These are phyloP conservation scores for Limnothrissa miodon DNA, from an alignment of 2,113 vertebrate species.

Conservation along the genomic window DNA sequence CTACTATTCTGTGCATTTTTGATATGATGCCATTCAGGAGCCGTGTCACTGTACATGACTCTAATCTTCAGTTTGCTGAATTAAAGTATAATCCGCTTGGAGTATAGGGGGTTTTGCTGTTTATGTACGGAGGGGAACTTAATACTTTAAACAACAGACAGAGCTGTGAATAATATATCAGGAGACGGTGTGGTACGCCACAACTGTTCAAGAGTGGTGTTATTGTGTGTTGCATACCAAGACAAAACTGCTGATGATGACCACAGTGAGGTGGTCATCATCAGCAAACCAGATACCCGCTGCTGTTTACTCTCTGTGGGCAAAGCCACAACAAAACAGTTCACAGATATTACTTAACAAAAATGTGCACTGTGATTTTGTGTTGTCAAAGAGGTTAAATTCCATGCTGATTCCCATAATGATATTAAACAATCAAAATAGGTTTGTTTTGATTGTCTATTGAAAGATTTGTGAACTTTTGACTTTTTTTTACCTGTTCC, in stretches of 20 bases:
- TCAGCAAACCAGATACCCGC: background rate
- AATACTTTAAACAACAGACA: slow-evolving; percentile 3
- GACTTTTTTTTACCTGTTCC: too few relatives aligned
- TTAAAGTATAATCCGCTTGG: background rate
- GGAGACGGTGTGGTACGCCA: slow-evolving; percentile 68
- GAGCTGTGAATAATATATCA: slow-evolving; percentile 52
- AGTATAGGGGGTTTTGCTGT: background rate
- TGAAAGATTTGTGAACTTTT: background rate
- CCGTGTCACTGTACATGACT: background rate
- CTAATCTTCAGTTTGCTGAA: background rate
- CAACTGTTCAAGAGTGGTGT: slow-evolving; percentile 50
- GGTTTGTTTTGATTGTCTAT: background rate
- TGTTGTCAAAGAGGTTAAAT: background rate
- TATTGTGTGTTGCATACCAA: slow-evolving; percentile 33
- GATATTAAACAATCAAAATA: background rate
- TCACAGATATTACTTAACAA: background rate
- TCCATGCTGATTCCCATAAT: background rate
- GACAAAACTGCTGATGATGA: slow-evolving; percentile 48
- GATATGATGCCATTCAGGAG: background rate
- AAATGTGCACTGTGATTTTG: background rate
- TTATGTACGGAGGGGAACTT: background rate
- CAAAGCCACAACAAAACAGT: background rate
- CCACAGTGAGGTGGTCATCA: background rate
- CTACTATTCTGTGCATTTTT: background rate
- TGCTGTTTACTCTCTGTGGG: background rate